These are phyloP conservation scores for Lampropteryx suffumata DNA, from an alignment of 2,888 invertebrate genomes.

Conservation along the genomic window DNA sequence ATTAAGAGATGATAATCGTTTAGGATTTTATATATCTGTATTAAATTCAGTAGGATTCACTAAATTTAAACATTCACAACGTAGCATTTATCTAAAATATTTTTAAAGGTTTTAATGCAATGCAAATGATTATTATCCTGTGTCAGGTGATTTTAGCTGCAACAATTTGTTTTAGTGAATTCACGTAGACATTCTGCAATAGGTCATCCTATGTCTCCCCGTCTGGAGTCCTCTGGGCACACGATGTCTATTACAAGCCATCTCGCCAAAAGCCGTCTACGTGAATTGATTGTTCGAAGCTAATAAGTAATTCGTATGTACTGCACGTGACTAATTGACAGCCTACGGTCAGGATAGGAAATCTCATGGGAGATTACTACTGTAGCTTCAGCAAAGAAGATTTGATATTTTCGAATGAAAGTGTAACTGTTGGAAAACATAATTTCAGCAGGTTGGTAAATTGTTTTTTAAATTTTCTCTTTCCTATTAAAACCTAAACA, in stretches of 20 bases:
- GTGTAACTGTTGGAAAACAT: too few species aligned
- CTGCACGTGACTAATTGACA: constrained; percentile 23
- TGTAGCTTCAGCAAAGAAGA: too few species aligned
- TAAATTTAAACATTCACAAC: too few species aligned
- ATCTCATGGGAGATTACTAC: neutral
- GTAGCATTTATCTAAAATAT: too few species aligned
- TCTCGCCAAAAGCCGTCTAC: constrained; percentile 42
- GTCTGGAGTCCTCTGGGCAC: constrained; percentile 28
- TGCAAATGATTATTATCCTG: too few species aligned
- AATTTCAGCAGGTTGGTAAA: too few species aligned
- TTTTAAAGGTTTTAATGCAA: too few species aligned
- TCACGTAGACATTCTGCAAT: neutral
- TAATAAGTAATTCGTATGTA: constrained; percentile 40
- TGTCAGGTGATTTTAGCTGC: too few species aligned
- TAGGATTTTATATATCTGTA: too few species aligned
- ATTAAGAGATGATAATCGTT: too few species aligned
- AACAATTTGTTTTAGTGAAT: neutral
- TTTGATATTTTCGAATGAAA: too few species aligned
- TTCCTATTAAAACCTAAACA: constrained; percentile 17
- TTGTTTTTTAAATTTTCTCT: neutral
- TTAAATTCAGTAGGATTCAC: too few species aligned
- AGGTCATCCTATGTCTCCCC: neutral
- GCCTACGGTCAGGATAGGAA: constrained; percentile 2
- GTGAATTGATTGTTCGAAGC: constrained; percentile 48
- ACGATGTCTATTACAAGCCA: constrained; percentile 49